Conservation (phyloP, 23 tunicate genomes). For the Ciona savignyi region DNA sequence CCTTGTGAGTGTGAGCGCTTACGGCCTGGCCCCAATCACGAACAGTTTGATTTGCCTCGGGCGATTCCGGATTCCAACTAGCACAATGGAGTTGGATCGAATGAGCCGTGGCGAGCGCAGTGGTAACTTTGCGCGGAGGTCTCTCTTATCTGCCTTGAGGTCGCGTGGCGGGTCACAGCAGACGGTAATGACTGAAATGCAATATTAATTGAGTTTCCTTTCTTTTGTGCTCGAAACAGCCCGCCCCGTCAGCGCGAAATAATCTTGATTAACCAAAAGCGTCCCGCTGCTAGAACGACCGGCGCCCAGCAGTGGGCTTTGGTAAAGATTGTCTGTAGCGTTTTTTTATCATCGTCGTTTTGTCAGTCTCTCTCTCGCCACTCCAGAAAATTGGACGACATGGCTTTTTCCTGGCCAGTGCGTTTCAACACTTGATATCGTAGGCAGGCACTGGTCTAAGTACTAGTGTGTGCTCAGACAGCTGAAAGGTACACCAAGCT, state of each 20-base stretch:
- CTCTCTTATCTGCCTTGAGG: background rate
- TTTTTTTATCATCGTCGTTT: background rate
- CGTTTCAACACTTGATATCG: no score
- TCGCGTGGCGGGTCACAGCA: background rate
- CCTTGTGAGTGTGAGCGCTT: constrained; percentile 5
- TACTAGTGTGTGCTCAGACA: background rate
- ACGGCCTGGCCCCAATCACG: constrained; percentile 43
- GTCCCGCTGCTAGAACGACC: background rate
- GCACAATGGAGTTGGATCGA: background rate
- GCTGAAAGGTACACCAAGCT: no score
- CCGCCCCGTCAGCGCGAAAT: background rate
- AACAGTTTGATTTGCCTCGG: background rate
- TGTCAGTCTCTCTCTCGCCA: background rate
- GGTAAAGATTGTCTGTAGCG: background rate
- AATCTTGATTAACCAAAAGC: background rate
- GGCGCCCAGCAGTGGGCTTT: background rate
- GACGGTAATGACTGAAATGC: background rate
- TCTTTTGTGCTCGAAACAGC: background rate
- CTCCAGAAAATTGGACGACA: background rate
- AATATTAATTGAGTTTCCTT: background rate
- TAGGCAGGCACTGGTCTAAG: background rate
- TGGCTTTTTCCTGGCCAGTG: background rate
- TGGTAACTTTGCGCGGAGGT: background rate
- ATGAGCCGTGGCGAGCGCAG: background rate
- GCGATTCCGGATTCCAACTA: background rate